These are phyloP conservation scores for Euphonia xanthogaster DNA, from an alignment of 2,797 vertebrate species.

Conservation along the genomic window DNA sequence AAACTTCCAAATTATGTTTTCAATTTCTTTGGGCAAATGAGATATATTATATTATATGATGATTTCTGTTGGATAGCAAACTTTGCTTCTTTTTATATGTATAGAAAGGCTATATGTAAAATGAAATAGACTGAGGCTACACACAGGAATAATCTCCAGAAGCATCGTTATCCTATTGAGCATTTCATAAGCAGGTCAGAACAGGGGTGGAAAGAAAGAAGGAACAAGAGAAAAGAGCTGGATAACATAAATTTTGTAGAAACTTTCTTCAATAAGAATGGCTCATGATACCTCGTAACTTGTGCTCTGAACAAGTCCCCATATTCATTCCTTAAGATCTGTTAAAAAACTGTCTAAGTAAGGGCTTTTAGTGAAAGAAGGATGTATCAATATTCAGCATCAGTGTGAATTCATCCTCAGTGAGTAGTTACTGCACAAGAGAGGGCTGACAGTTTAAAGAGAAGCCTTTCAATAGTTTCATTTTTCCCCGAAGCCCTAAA, in stretches of 20 bases:
- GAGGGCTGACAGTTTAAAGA: constrained; percentile 24
- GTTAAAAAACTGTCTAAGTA: not conserved
- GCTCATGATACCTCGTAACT: not conserved
- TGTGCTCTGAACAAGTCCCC: not conserved
- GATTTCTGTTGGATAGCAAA: not conserved
- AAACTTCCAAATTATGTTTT: not conserved
- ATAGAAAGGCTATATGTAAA: not conserved
- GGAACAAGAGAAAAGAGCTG: not conserved
- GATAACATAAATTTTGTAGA: not conserved
- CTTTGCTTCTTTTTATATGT: not conserved
- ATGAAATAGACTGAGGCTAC: not conserved
- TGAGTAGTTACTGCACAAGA: constrained; percentile 1
- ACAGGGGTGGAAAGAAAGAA: not conserved
- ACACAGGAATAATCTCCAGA: not conserved
- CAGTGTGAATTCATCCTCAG: constrained; percentile 8
- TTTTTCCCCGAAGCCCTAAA: constrained; percentile 17
- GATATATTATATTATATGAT: not conserved
- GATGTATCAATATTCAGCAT: constrained; percentile 37
- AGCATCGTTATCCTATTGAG: not conserved
- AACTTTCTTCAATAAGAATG: not conserved
- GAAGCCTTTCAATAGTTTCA: constrained; percentile 25
- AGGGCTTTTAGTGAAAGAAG: not conserved
- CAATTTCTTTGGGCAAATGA: not conserved
- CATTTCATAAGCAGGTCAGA: constrained; percentile 26
- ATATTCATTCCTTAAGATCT: not conserved